Conservation (phyloP, 2,797 vertebrate species). For the Halcyon badia region DNA sequence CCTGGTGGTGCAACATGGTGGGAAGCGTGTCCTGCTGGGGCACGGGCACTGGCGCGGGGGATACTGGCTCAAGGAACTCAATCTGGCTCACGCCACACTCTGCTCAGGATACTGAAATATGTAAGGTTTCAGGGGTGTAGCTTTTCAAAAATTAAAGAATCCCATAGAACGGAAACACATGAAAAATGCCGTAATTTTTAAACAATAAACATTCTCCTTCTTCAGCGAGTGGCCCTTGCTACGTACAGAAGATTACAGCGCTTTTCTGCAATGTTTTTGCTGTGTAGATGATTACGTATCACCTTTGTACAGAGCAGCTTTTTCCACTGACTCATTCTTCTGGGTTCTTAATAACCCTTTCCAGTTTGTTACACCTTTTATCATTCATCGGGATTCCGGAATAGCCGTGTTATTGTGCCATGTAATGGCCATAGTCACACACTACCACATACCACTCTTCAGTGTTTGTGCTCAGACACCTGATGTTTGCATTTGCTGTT, state of each 20-base stretch:
- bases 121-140: background rate
- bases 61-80: fast-evolving
- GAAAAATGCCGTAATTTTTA: background rate
- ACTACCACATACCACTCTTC: background rate
- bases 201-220: background rate
- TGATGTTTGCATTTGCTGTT: background rate
- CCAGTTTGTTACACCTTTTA: constrained; percentile 17
- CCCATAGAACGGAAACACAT: background rate
- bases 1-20: background rate
- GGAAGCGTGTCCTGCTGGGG: background rate
- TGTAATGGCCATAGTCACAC: background rate
- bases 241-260: fast-evolving
- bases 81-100: fast-evolving
- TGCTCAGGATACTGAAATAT: background rate
- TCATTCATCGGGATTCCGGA: background rate
- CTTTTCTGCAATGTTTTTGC: background rate
- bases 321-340: constrained; percentile 22
- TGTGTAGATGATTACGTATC: background rate
- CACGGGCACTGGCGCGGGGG: background rate
- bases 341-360: background rate
- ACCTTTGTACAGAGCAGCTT: background rate
- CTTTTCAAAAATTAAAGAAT: background rate
- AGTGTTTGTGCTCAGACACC: background rate
- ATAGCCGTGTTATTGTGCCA: background rate
- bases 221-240: background rate